Conservation (phyloP, 2,888 invertebrate species). For the Bombylius discolor region DNA sequence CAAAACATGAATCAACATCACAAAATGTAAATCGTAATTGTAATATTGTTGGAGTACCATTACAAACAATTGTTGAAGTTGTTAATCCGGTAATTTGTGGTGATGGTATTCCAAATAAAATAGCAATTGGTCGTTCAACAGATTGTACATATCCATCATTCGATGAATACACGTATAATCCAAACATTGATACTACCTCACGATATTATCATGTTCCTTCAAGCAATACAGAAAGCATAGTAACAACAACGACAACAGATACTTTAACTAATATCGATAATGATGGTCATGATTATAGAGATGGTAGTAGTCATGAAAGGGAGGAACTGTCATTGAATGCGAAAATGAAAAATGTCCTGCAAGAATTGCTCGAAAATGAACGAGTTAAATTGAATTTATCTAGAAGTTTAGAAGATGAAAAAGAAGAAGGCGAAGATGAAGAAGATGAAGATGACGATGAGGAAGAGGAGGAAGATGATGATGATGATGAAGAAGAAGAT, state of each 20-base stretch:
- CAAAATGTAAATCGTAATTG: neutral
- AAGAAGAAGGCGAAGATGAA: constrained; percentile 15
- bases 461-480: neutral
- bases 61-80: constrained; percentile 36
- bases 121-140: constrained; percentile 29
- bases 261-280: neutral
- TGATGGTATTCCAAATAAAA: constrained; percentile 33
- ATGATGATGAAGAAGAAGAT: constrained; percentile 16
- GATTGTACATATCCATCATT: constrained; percentile 26
- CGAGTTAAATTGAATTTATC: constrained; percentile 38
- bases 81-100: constrained; percentile 35
- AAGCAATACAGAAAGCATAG: neutral
- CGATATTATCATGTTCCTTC: no score
- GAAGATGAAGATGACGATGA: constrained; percentile 14
- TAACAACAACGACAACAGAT: neutral
- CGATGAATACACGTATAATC: constrained; percentile 12
- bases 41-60: neutral
- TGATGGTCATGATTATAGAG: neutral
- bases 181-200: neutral
- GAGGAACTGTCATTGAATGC: constrained; percentile 35
- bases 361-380: constrained; percentile 34
- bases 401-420: constrained; percentile 31
- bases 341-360: constrained; percentile 38
- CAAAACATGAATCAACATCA: neutral
- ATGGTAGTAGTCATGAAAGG: neutral